Conservation (phyloP, 2,888 invertebrate genomes). For the Apotomis capreana region DNA sequence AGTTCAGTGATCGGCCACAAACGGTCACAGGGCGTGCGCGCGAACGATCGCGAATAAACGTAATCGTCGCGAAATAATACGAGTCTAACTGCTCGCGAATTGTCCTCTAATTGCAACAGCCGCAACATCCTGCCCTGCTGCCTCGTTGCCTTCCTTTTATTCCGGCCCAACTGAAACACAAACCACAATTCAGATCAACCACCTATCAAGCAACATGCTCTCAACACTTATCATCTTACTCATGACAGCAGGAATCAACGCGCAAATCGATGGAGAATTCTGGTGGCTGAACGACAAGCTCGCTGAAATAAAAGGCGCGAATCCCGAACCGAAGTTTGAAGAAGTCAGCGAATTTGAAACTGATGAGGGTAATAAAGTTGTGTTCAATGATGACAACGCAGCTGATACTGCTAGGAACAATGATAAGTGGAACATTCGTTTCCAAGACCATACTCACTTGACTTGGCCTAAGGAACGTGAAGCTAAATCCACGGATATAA, state of each 20-base stretch:
- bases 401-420: conserved; percentile 31
- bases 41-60: conserved; percentile 57
- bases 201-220: conserved; percentile 49
- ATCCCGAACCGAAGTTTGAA: conserved; percentile 60
- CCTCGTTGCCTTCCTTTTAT: conserved; percentile 42
- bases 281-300: conserved; percentile 74
- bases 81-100: conserved; percentile 53
- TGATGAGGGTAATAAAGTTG: conserved; percentile 67
- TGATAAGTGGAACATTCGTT: conserved; percentile 43
- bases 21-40: conserved; percentile 58
- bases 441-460: conserved; percentile 48
- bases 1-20: conserved; percentile 57
- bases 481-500: conserved; percentile 38
- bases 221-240: conserved; percentile 51
- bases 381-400: conserved; percentile 61
- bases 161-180: conserved; percentile 47
- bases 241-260: conserved; percentile 51
- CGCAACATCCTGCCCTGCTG: conserved; percentile 70
- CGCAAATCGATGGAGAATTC: conserved; percentile 73
- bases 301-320: conserved; percentile 54
- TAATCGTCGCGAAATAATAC: conserved; percentile 68
- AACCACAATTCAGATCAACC: conserved; percentile 27
- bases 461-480: conserved; percentile 46
- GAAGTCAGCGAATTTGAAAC: conserved; percentile 65
- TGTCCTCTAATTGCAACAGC: conserved; percentile 61